Percentiles rank a stretch among this genome's conserved stretches.
phyloP scores from a whole-genome alignment of 2,113 vertebrate species.

The Catagonus wagneri region DNA sequence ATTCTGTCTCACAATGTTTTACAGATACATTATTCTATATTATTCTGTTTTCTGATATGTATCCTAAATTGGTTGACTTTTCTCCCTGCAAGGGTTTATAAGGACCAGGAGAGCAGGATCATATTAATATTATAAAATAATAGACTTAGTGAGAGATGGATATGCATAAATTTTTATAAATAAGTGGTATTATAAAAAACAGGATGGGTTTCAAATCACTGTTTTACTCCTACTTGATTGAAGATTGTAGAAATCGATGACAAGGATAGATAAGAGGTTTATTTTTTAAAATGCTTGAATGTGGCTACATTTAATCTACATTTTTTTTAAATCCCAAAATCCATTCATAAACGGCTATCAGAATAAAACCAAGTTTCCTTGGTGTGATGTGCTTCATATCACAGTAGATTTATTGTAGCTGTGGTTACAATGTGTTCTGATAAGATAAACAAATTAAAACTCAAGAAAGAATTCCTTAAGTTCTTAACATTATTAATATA shows the following conservation, averaged over 20 bases:
- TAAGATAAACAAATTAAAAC: neutral
- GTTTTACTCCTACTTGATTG: neutral
- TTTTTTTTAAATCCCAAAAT: neutral
- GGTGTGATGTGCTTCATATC: neutral
- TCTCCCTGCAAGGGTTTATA: neutral
- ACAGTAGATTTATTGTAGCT: neutral
- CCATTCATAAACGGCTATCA: neutral
- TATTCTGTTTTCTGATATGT: conserved; percentile 13
- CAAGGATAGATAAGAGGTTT: neutral
- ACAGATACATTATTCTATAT: neutral
- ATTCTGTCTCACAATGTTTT: neutral
- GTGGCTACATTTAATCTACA: neutral
- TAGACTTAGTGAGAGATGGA: neutral
- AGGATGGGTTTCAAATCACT: conserved; percentile 10
- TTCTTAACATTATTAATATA: neutral
- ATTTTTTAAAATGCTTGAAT: neutral
- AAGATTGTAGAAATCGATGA: neutral
- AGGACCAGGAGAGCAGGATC: neutral
- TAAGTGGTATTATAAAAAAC: neutral
- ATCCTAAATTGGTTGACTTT: neutral
- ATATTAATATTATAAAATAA: neutral
- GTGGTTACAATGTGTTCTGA: neutral
- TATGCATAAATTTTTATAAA: neutral
- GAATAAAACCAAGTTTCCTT: neutral
- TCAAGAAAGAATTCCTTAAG: neutral